Percentiles rank a stretch among this genome's conserved stretches.
These are phyloP conservation scores for Sphaeramia orbicularis DNA, from an alignment of 2,797 vertebrate species.

Conservation along the genomic window DNA sequence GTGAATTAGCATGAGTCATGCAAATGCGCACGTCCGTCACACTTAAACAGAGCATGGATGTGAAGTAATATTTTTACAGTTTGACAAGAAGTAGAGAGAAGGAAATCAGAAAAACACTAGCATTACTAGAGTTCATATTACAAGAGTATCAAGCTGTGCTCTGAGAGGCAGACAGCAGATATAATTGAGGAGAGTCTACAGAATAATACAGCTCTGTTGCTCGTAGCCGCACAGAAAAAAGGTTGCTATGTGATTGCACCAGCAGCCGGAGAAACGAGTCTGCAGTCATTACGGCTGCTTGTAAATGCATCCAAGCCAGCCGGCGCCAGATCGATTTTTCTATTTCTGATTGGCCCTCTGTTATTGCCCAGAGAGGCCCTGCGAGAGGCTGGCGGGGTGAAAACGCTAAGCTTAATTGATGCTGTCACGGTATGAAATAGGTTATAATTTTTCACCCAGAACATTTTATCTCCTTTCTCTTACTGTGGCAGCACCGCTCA, in stretches of 20 bases:
- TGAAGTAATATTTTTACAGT: no score
- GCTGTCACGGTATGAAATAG: constrained; percentile 46
- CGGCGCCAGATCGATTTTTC: constrained; percentile 78
- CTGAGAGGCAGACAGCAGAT: constrained; percentile 30
- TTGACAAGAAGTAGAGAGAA: background rate
- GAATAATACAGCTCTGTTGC: constrained; percentile 47
- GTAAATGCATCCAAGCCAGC: constrained; percentile 76
- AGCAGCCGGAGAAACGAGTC: constrained; percentile 66
- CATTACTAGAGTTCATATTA: background rate
- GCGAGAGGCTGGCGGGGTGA: constrained; percentile 25
- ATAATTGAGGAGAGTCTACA: constrained; percentile 37
- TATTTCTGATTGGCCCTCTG: constrained; percentile 76
- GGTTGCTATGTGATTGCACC: constrained; percentile 66
- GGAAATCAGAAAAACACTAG: background rate
- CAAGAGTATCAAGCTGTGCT: constrained; percentile 4
- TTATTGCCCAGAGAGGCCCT: constrained; percentile 60
- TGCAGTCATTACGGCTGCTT: constrained; percentile 76
- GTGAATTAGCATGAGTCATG: no score
- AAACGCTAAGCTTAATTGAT: constrained; percentile 56
- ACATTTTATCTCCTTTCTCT: constrained; percentile 37
- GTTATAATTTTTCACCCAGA: constrained; percentile 47
- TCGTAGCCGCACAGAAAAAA: constrained; percentile 31
- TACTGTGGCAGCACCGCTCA: background rate
- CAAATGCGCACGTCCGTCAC: no score
- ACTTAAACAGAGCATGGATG: no score